These are phyloP conservation scores for Protobothrops flavoviridis DNA, from an alignment of 2,113 vertebrate genomes.

Conservation along the genomic window DNA sequence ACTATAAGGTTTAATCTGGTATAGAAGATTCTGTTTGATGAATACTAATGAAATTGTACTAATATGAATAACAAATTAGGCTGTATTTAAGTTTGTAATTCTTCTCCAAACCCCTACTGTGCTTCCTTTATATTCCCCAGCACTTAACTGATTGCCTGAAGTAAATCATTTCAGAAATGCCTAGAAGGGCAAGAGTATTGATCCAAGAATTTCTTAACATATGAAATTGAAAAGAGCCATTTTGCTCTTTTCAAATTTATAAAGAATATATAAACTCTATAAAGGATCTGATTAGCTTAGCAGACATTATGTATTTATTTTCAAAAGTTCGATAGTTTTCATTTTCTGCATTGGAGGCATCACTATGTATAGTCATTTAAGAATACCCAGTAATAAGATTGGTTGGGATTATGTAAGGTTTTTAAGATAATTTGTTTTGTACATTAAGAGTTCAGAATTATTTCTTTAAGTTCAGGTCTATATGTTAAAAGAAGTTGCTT, in stretches of 20 bases:
- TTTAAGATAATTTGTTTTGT: neutral
- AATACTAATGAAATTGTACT: conserved; percentile 22
- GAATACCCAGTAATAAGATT: neutral
- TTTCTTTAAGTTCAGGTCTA: neutral
- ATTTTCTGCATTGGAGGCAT: neutral
- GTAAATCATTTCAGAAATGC: conserved; percentile 14
- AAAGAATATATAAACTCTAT: neutral
- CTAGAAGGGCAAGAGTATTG: neutral
- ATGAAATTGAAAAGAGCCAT: neutral
- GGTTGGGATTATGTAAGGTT: neutral
- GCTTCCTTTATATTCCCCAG: neutral
- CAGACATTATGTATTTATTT: neutral
- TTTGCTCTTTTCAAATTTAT: conserved; percentile 19
- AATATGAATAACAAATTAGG: conserved; percentile 35
- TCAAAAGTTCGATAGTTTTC: neutral
- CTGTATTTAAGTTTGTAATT: conserved; percentile 27
- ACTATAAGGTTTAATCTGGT: conserved; percentile 24
- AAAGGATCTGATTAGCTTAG: neutral
- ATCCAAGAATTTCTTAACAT: conserved; percentile 11
- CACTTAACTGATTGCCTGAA: conserved; percentile 4
- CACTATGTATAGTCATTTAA: neutral
- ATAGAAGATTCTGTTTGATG: neutral
- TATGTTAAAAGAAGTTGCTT: neutral
- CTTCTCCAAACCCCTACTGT: neutral
- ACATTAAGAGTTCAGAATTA: neutral